Conservation (phyloP, 2,888 invertebrate species). For the Resseliella maxima region DNA sequence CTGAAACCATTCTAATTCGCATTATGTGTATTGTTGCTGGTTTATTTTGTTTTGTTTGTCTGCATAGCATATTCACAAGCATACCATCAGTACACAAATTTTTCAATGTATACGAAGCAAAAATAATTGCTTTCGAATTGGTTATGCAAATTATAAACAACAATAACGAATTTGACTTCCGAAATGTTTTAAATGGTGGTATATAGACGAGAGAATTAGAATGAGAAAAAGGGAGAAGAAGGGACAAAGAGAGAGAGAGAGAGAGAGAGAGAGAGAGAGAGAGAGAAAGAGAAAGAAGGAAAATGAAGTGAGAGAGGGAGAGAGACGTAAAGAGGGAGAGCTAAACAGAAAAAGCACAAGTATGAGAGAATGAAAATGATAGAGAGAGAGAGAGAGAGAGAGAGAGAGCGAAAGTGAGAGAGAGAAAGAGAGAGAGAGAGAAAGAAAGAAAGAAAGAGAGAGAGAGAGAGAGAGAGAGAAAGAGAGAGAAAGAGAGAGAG, state of each 20-base stretch:
- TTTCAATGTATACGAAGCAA: not conserved
- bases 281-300: no score
- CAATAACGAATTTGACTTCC: constrained; percentile 54
- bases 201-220: no score
- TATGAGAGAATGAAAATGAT: no score
- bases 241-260: no score
- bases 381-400: no score
- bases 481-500: not conserved
- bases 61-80: constrained; percentile 21
- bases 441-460: no score
- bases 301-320: no score
- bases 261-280: no score
- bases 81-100: not conserved
- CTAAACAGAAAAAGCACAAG: not conserved
- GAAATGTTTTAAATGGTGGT: constrained; percentile 51
- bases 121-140: constrained; percentile 41
- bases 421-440: not conserved
- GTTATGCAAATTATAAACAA: constrained; percentile 54
- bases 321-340: no score
- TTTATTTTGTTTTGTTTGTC: not conserved
- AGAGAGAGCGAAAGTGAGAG: not conserved
- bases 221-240: not conserved
- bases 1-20: constrained; percentile 36
- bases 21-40: constrained; percentile 26
- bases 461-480: no score